These are phyloP conservation scores for Pantherophis guttatus DNA, from an alignment of 2,113 vertebrate genomes.

Conservation along the genomic window DNA sequence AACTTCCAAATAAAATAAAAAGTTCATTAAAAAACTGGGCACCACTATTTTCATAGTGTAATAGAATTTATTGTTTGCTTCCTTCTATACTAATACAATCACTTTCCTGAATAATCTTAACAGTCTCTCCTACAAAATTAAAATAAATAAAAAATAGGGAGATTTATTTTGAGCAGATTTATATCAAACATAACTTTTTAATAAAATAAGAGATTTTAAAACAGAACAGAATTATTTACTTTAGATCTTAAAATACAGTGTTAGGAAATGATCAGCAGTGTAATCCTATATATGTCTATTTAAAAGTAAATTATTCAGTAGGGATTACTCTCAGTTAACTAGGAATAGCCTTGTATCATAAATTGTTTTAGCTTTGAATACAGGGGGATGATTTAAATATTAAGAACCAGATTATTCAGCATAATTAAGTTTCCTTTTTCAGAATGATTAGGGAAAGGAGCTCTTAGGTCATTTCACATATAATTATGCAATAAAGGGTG, in stretches of 20 bases:
- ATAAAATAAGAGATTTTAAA: background rate
- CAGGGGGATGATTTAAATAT: background rate
- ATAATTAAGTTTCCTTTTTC: background rate
- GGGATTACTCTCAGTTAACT: background rate
- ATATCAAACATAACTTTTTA: background rate
- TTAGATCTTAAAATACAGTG: background rate
- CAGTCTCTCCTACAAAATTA: background rate
- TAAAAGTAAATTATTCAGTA: background rate
- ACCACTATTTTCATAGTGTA: background rate
- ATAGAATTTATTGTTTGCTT: background rate
- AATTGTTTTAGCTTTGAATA: background rate
- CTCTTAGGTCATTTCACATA: background rate
- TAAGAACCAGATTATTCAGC: background rate
- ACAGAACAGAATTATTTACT: background rate
- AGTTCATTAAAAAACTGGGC: background rate
- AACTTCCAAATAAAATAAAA: background rate
- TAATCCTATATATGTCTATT: background rate
- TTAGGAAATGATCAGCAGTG: background rate
- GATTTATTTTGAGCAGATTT: background rate
- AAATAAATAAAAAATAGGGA: background rate
- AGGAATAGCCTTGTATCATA: background rate
- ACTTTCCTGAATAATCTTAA: background rate
- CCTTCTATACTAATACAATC: background rate
- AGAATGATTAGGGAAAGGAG: background rate
- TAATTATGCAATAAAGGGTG: background rate